Conservation (phyloP, 2,113 vertebrate species). For the Trachemys scripta region DNA sequence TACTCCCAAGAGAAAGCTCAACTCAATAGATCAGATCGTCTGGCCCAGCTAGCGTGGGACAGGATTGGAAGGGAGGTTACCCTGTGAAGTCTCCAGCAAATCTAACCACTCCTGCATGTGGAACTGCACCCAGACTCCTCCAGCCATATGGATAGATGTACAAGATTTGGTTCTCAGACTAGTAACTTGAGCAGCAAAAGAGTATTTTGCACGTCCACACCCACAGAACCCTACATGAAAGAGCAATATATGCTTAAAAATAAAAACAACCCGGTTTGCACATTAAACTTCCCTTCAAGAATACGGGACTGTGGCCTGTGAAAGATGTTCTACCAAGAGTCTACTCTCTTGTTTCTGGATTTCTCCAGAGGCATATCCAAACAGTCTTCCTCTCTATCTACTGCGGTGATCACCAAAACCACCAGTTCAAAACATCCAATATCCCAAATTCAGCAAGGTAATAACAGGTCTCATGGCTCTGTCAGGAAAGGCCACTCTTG, state of each 20-base stretch:
- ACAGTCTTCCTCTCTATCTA: neutral
- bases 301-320: neutral
- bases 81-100: too few species aligned
- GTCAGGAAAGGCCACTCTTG: neutral
- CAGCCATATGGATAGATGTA: too few species aligned
- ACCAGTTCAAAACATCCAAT: neutral
- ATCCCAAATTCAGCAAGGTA: neutral
- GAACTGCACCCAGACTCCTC: too few species aligned
- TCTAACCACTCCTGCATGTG: too few species aligned
- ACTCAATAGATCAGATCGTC: neutral
- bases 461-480: neutral
- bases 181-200: too few species aligned
- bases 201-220: too few species aligned
- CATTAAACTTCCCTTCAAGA: neutral
- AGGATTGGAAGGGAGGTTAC: neutral
- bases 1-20: neutral
- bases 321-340: neutral
- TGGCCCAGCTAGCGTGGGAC: neutral
- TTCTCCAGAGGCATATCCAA: neutral
- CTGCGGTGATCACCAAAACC: neutral
- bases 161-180: too few species aligned
- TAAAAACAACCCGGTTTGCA: neutral
- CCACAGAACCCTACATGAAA: neutral
- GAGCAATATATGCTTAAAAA: neutral
- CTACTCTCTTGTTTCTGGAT: neutral